Evolutionary conservation across 2,797 vertebrate species (phyloP), one percentile per base, ranked within the genome.

Genomic region (Micrastur ruficollis): DNA sequence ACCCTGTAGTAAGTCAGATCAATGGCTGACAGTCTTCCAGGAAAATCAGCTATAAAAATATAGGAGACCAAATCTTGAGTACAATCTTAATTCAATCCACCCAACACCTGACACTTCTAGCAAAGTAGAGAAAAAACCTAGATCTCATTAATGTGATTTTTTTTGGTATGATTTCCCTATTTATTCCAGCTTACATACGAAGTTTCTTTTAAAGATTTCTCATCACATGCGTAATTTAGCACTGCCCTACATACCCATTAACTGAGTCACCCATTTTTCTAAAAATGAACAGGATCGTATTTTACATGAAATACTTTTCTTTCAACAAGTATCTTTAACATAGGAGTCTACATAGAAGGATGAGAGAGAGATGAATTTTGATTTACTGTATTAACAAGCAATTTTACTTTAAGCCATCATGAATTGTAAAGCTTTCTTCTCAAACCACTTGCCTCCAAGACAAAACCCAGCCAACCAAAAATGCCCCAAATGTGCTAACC

Each of bases 61-160:
- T 0, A 46, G 44, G 22, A 85, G 62, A 50, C 4, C 9, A 36
- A 58, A 80, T 40, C 63, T 63, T 0, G 0, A 1, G 4, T 15
- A 47, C 4, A 34, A 5, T 36, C 42, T 89, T 66, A 59, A 58
- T 59, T 84, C 40, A 80, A 80, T 23, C 19, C 55, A 47, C 44
- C 7, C 34, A 65, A 34, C 36, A 53, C 21, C 31, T 61, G 38
- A 81, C 1, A 1, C 20, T 86, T 90, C 5, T 31, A 34, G 63
- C 42, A 92, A 84, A 66, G 36, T 61, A 6, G 10, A 36, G 13
- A 5, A 46, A n/a, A 19, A 66, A 53, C 14, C 3, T 3, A 6
- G n/a, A 14, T 26, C 38, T 70, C 10, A 32, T 34, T n/a, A 78
- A 22, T 31, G 31, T 44, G 5, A 23, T 5, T 36, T 76, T 63